These are phyloP conservation scores for Ambastaia sidthimunki DNA, from an alignment of 2,797 vertebrate species.

Conservation along the genomic window DNA sequence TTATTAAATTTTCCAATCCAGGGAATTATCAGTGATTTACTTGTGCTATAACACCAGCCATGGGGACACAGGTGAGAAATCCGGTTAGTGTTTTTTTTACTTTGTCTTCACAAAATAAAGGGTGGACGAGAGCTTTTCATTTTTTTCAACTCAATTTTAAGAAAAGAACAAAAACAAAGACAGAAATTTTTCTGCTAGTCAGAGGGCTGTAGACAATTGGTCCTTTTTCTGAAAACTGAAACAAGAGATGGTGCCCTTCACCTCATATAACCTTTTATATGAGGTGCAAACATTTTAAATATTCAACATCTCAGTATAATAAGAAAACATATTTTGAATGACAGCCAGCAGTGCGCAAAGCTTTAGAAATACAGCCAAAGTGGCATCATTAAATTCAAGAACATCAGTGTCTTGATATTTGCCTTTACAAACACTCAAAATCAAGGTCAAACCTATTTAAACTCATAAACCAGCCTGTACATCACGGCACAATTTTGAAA, in stretches of 20 bases:
- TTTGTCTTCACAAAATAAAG: constrained; percentile 39
- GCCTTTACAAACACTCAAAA: neutral
- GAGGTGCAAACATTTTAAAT: neutral
- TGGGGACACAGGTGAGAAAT: constrained; percentile 58
- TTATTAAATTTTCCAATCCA: constrained; percentile 71
- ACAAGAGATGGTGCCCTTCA: neutral
- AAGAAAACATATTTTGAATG: neutral
- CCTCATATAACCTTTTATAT: neutral
- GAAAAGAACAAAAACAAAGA: neutral
- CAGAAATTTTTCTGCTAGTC: neutral
- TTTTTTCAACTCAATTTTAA: constrained; percentile 21
- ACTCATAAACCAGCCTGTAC: no score
- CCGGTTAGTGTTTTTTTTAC: constrained; percentile 53
- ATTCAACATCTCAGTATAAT: neutral
- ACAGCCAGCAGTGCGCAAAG: constrained; percentile 8
- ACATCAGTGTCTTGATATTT: neutral
- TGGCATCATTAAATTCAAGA: neutral
- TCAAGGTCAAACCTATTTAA: neutral
- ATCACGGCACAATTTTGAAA: no score
- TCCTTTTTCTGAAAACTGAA: neutral
- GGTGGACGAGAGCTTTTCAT: no score
- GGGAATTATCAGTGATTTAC: constrained; percentile 66
- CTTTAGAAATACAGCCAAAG: neutral
- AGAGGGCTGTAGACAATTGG: neutral
- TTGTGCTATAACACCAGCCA: constrained; percentile 55